Percentiles rank a stretch among this genome's conserved stretches.
These are phyloP conservation scores for Alexandromys fortis DNA, from an alignment of 2,113 vertebrate species.

Conservation along the genomic window DNA sequence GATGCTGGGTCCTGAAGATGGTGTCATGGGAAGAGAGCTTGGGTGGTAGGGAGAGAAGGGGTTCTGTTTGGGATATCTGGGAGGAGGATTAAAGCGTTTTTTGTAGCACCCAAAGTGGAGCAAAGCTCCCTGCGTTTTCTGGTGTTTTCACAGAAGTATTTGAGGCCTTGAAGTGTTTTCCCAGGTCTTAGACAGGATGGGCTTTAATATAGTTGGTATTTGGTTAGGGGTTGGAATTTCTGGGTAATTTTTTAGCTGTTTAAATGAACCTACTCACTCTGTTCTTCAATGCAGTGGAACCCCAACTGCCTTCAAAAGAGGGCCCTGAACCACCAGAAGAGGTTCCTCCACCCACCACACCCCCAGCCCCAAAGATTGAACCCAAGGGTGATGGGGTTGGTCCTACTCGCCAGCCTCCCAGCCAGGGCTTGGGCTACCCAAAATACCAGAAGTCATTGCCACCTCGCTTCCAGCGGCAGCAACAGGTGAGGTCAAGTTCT, in stretches of 20 bases:
- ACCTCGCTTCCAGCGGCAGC: constrained; percentile 95
- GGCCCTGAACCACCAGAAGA: constrained; percentile 87
- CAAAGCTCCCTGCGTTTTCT: neutral
- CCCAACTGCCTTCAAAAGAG: constrained; percentile 83
- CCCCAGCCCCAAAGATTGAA: constrained; percentile 77
- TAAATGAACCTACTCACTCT: neutral
- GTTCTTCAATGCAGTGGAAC: constrained; percentile 79
- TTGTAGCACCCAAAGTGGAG: neutral
- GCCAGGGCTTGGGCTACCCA: constrained; percentile 89
- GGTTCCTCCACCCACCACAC: constrained; percentile 64
- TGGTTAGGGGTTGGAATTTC: neutral
- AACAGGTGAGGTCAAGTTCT: constrained; percentile 87
- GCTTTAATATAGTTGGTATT: neutral
- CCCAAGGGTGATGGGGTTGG: constrained; percentile 85
- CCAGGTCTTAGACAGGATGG: neutral
- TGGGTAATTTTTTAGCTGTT: neutral
- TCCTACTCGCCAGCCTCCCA: constrained; percentile 84
- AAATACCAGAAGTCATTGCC: constrained; percentile 96
- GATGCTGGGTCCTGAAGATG: neutral
- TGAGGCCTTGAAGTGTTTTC: neutral
- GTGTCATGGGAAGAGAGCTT: neutral
- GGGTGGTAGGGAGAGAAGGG: neutral
- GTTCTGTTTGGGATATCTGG: neutral
- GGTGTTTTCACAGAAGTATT: neutral
- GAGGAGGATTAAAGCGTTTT: neutral